These are phyloP conservation scores for Molorchus minor DNA, from an alignment of 2,888 invertebrate genomes.

Conservation along the genomic window DNA sequence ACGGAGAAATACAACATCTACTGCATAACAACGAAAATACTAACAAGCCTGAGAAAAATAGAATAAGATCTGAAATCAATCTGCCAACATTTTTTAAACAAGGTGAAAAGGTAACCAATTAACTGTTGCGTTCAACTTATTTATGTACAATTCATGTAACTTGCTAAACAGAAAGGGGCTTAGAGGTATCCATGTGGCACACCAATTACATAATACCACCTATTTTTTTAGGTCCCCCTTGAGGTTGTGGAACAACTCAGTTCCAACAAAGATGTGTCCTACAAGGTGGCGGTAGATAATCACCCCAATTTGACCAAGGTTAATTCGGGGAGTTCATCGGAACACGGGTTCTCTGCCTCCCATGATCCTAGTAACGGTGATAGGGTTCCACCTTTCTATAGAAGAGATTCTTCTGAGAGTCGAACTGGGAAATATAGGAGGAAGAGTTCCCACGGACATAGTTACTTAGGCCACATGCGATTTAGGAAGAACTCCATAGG, in stretches of 20 bases:
- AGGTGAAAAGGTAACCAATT: slow-evolving; percentile 11
- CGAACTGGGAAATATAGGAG: not conserved
- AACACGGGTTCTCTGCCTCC: not conserved
- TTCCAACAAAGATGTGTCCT: slow-evolving; percentile 71
- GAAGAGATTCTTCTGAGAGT: slow-evolving; percentile 11
- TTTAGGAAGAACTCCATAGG: slow-evolving; percentile 84
- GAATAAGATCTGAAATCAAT: slow-evolving; percentile 13
- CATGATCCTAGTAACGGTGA: not conserved
- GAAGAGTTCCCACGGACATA: slow-evolving; percentile 66
- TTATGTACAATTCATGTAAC: not conserved
- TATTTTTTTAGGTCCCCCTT: not conserved
- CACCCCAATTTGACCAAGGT: slow-evolving; percentile 62
- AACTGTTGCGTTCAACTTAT: not conserved
- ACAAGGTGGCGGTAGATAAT: slow-evolving; percentile 75
- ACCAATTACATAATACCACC: not conserved
- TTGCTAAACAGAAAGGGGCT: not conserved
- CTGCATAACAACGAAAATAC: not conserved
- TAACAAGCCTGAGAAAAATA: not conserved
- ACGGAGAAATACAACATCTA: slow-evolving; percentile 2
- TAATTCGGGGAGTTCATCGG: not conserved
- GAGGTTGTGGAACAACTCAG: slow-evolving; percentile 64
- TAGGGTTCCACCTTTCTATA: not conserved
- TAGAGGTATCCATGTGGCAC: not conserved
- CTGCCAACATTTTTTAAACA: slow-evolving; percentile 13
- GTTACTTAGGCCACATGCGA: slow-evolving; percentile 76